Conservation (phyloP, 2,797 vertebrate species). For the Apodemus agrarius region DNA sequence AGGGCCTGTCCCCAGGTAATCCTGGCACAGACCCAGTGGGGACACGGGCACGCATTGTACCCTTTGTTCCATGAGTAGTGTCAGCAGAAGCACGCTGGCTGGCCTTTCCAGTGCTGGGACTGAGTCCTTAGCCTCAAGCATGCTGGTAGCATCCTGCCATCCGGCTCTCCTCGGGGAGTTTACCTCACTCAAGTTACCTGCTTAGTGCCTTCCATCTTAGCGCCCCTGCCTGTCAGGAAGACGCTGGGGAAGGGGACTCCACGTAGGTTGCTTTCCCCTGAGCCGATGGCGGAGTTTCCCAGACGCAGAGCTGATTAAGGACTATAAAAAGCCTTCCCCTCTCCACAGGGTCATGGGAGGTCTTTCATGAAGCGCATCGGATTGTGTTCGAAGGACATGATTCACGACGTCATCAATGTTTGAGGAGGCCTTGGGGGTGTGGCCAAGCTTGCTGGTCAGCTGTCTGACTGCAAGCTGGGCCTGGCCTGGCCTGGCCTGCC, state of each 20-base stretch:
- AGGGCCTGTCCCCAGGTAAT: background rate
- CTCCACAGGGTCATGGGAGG: constrained; percentile 19
- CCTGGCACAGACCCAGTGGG: background rate
- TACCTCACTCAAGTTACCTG: background rate
- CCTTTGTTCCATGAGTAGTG: background rate
- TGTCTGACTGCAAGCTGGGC: background rate
- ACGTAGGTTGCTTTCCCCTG: background rate
- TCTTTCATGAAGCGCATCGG: background rate
- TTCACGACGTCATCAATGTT: constrained; percentile 66
- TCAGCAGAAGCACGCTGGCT: background rate
- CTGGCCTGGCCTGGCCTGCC: background rate
- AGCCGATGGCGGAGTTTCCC: background rate
- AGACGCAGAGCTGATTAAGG: background rate
- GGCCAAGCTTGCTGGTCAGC: background rate
- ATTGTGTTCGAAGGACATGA: constrained; percentile 62
- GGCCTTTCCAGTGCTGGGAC: background rate
- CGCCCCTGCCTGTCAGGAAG: background rate
- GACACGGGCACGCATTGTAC: accelerated
- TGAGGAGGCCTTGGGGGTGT: constrained; percentile 20
- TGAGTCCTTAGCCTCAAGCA: background rate
- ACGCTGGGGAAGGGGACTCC: background rate
- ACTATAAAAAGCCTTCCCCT: background rate
- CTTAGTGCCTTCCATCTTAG: background rate
- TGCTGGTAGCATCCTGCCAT: too few relatives aligned
- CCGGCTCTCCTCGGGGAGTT: background rate